These are phyloP conservation scores for Dermatemys mawii DNA, from an alignment of 2,113 vertebrate genomes.

Conservation along the genomic window DNA sequence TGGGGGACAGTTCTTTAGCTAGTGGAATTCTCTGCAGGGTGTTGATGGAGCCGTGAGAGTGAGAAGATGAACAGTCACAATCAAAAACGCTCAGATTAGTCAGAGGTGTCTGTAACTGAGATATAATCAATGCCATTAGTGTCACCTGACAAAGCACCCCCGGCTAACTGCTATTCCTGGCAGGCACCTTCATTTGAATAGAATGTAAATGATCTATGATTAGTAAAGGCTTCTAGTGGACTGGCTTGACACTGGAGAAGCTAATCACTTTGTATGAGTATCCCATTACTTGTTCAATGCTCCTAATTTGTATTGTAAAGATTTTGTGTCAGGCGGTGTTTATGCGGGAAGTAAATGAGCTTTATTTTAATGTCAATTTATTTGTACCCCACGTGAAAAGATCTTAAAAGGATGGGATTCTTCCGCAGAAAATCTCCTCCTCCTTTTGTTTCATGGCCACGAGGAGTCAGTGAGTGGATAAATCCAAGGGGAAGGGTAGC, in stretches of 20 bases:
- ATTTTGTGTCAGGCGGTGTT: neutral
- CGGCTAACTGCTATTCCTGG: constrained; percentile 6
- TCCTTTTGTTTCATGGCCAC: neutral
- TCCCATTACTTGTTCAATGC: accelerated
- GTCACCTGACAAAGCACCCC: neutral
- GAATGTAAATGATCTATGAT: constrained; percentile 25
- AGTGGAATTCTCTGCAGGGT: neutral
- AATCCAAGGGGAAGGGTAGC: too few species aligned
- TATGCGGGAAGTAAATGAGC: neutral
- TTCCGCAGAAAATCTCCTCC: neutral
- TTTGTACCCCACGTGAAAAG: neutral
- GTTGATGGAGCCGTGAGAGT: neutral
- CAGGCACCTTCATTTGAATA: constrained; percentile 9
- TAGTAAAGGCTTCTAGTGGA: neutral
- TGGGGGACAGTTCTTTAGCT: neutral
- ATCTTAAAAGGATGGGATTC: neutral
- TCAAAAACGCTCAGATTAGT: neutral
- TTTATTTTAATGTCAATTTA: neutral
- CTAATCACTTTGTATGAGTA: neutral
- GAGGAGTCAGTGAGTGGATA: neutral
- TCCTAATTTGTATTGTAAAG: neutral
- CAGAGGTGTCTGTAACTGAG: neutral
- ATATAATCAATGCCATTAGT: neutral
- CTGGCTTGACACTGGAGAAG: neutral
- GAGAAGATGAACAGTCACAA: constrained; percentile 36